Evolutionary conservation across 2,888 invertebrate species (phyloP).

Genomic region (Trichacis sp.): DNA sequence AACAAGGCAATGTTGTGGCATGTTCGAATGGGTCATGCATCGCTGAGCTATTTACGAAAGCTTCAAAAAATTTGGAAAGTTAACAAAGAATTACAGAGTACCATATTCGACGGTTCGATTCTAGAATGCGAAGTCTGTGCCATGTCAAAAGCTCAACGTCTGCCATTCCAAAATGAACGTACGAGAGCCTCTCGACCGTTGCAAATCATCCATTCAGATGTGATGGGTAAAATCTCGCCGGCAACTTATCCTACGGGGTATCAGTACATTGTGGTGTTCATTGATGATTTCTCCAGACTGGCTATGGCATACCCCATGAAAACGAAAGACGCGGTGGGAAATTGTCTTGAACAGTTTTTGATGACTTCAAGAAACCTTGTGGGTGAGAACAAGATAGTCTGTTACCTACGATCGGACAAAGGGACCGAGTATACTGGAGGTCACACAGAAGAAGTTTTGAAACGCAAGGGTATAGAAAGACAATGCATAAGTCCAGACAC

Average conservation of each 20-base stretch:
- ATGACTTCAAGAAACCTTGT: conserved; percentile 32
- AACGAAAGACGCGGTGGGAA: conserved; percentile 34
- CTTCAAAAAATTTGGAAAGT: no score
- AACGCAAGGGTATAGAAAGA: conserved; percentile 14
- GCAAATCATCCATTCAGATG: conserved; percentile 37
- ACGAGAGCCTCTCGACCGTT: conserved; percentile 31
- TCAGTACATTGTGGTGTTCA: conserved; percentile 34
- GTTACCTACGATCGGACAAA: conserved; percentile 37
- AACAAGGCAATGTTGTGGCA: no score
- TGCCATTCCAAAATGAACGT: conserved; percentile 30
- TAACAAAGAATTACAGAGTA: no score
- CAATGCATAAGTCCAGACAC: conserved; percentile 23
- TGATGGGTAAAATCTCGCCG: conserved; percentile 23
- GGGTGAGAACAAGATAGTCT: conserved; percentile 27
- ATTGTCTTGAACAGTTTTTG: conserved; percentile 35
- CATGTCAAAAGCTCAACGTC: conserved; percentile 33
- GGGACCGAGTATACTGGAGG: conserved; percentile 24
- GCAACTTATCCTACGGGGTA: no score
- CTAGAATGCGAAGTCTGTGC: conserved; percentile 37
- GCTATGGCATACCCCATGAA: conserved; percentile 38
- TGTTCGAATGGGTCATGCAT: no score
- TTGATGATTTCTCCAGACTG: conserved; percentile 39
- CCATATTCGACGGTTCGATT: conserved; percentile 9
- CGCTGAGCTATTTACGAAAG: no score
- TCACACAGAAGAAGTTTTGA: conserved; percentile 15